Conservation (phyloP, 2,797 vertebrate species). For the Enteromius argenteus region DNA sequence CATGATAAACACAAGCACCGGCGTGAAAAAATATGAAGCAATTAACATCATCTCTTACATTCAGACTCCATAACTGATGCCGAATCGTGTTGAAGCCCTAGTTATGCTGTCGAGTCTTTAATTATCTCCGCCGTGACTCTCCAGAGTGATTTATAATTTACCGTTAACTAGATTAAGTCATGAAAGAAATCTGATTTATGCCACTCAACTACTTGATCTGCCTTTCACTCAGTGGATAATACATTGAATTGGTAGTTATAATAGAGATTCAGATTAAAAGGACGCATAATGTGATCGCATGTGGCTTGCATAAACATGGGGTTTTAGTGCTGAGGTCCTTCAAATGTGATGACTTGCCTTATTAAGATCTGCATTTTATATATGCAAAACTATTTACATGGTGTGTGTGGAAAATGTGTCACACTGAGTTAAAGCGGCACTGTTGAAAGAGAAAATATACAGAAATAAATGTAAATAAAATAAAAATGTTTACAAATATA, state of each 20-base stretch:
- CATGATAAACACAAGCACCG: not conserved
- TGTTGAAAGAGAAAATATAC: no score
- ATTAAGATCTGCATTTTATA: not conserved
- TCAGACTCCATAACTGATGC: slow-evolving; percentile 4
- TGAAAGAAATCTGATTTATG: slow-evolving; percentile 8
- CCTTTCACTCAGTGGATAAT: not conserved
- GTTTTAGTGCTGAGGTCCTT: not conserved
- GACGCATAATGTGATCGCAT: not conserved
- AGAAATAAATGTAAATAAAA: not conserved
- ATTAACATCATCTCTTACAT: not conserved
- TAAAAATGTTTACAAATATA: not conserved
- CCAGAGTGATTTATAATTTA: not conserved
- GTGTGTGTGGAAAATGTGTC: not conserved
- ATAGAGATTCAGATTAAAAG: not conserved
- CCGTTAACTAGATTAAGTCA: not conserved
- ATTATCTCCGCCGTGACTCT: not conserved
- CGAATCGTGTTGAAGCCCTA: not conserved
- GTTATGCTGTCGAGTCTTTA: not conserved
- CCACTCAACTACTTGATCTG: not conserved
- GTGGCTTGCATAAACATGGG: not conserved
- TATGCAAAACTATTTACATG: not conserved
- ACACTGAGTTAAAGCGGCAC: not conserved
- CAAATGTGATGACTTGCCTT: not conserved
- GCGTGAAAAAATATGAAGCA: not conserved
- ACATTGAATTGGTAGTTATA: not conserved